Conservation (phyloP, 2,888 invertebrate genomes). For the Microplitis manilae region DNA sequence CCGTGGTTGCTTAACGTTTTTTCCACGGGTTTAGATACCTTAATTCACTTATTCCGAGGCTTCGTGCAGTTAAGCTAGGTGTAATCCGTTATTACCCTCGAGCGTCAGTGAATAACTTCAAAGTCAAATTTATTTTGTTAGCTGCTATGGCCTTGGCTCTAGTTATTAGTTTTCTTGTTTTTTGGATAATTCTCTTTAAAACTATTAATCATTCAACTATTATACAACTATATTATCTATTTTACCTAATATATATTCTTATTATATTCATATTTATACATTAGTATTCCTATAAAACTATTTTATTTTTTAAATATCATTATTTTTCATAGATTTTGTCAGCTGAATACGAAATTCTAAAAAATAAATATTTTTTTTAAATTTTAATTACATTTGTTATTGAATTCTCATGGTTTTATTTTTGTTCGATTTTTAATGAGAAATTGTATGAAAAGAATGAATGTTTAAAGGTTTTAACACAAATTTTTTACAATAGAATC, state of each 20-base stretch:
- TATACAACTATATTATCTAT: not conserved
- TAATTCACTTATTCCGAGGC: slow-evolving; percentile 58
- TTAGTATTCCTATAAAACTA: not conserved
- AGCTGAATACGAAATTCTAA: no score
- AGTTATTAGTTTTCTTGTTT: not conserved
- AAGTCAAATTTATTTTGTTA: slow-evolving; percentile 62
- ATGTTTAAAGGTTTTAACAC: no score
- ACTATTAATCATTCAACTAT: not conserved
- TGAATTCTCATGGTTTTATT: no score
- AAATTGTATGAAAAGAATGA: no score
- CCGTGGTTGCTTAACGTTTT: slow-evolving; percentile 39
- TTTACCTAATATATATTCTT: not conserved
- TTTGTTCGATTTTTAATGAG: no score
- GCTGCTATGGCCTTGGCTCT: not conserved
- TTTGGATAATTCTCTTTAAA: not conserved
- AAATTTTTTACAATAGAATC: no score
- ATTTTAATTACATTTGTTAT: no score
- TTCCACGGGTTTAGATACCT: slow-evolving; percentile 47
- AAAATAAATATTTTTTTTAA: no score
- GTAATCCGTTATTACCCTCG: slow-evolving; percentile 63
- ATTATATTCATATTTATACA: not conserved
- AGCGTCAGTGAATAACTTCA: slow-evolving; percentile 61
- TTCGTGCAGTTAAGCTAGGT: slow-evolving; percentile 57
- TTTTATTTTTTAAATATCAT: no score
- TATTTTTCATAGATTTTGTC: no score